Conservation (phyloP, 2,797 vertebrate genomes). For the Leptoclinus maculatus region DNA sequence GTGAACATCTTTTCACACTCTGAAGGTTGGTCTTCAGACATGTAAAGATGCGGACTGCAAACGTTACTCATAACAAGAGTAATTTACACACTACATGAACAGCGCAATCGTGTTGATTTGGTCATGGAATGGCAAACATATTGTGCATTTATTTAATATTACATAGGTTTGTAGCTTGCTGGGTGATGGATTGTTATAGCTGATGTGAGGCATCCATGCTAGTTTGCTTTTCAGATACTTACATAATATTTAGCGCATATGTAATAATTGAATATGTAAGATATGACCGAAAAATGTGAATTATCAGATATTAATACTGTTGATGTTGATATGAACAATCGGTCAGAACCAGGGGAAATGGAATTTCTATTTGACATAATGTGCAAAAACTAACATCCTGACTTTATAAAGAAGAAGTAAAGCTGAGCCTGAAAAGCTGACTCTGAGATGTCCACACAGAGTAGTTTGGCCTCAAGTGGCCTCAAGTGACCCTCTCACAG, state of each 20-base stretch:
- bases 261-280: not conserved
- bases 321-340: not conserved
- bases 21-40: not conserved
- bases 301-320: not conserved
- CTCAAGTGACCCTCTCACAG: not conserved
- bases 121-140: not conserved
- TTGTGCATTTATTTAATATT: not conserved
- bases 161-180: not conserved
- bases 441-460: not conserved
- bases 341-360: not conserved
- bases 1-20: not conserved
- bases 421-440: not conserved
- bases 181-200: not conserved
- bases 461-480: not conserved
- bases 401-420: not conserved
- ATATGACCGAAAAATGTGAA: not conserved
- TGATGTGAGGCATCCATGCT: not conserved
- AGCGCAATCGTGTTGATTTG: not conserved
- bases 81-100: not conserved
- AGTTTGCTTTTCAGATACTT: not conserved
- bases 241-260: not conserved
- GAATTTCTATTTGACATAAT: not conserved
- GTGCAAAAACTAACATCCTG: not conserved
- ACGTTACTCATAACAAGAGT: not conserved
- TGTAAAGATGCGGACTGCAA: not conserved